Base-by-base conservation (phyloP, 2,888 invertebrate genomes). In the Salticus scenicus region DNA sequence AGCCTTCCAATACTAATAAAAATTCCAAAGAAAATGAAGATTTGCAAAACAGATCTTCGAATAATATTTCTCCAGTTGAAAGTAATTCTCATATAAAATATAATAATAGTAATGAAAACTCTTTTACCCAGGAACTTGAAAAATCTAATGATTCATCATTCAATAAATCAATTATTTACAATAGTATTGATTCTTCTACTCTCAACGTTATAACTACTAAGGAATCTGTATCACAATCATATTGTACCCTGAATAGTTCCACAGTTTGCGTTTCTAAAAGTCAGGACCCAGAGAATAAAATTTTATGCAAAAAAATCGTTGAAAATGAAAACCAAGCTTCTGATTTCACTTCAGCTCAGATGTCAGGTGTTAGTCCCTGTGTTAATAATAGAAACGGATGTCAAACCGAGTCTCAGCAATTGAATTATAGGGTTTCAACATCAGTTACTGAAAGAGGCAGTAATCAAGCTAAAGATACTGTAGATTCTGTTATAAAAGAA, bases 341-440 rank as follows among this genome's bases (percentile, higher is more conserved):
- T 51, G 28, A 47, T 24, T n/a, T 24, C 2, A 24, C 1, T 24
- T 5, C 5, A 14, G 24, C 74, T 24, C 79, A 80, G 31, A 86
- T 80, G 80, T 80, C 86, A 12, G 80, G 76, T 51, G 66, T 76
- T 0, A 42, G 24, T 20, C 66, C 85, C 0, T 20, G 27, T 12
- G 24, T 41, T 0, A 57, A 63, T n/a, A 28, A 71, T 63, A 66
- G 69, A 10, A 37, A 24, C 24, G 64, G 64, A 30, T 70, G 31
- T 28, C 33, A 64, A 51, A n/a, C 70, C n/a, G 86, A 86, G n/a
- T 51, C 71, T 1, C 80, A 80, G 14, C 71, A 77, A 14, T 31
- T 75, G 17, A 74, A 74, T 70, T 82, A 81, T n/a, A 51, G 87
- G 20, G 51, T 78, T 37, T 87, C 82, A 10, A 69, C 87, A 17